Evolutionary conservation across 2,888 invertebrate genomes (phyloP).

Genomic region (Orthosia gracilis): DNA sequence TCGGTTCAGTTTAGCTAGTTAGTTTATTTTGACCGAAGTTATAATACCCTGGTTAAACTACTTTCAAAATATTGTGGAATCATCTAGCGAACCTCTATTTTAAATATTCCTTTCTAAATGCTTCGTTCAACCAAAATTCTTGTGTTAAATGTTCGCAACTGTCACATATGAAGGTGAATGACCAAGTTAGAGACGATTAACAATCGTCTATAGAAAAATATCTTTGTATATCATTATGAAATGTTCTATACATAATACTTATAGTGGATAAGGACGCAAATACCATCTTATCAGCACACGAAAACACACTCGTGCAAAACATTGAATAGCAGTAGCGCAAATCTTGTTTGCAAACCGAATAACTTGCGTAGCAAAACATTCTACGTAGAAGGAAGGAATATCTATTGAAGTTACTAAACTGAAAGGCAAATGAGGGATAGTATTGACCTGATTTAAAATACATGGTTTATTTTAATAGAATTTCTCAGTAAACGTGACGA

Average conservation of each 20-base stretch:
- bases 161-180: constrained; percentile 48
- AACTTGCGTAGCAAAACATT: constrained; percentile 24
- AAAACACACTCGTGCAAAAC: constrained; percentile 42
- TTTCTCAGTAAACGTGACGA: constrained; percentile 50
- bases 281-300: constrained; percentile 46
- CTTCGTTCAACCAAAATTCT: background rate
- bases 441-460: constrained; percentile 17
- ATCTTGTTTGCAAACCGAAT: constrained; percentile 25
- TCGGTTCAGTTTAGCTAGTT: background rate
- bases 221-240: constrained; percentile 24
- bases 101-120: constrained; percentile 16
- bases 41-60: background rate
- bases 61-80: constrained; percentile 1
- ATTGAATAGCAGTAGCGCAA: constrained; percentile 40
- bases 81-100: constrained; percentile 14
- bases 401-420: background rate
- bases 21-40: background rate
- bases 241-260: background rate
- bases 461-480: constrained; percentile 33
- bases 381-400: constrained; percentile 17
- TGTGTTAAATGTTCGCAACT: constrained; percentile 13
- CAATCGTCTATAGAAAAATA: constrained; percentile 25
- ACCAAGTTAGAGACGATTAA: constrained; percentile 19
- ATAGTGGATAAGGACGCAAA: constrained; percentile 15
- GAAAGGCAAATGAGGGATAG: background rate